Percentiles rank a stretch among this genome's conserved stretches.
These are phyloP conservation scores for Ranitomeya variabilis DNA, from an alignment of 2,113 vertebrate genomes.

Conservation along the genomic window DNA sequence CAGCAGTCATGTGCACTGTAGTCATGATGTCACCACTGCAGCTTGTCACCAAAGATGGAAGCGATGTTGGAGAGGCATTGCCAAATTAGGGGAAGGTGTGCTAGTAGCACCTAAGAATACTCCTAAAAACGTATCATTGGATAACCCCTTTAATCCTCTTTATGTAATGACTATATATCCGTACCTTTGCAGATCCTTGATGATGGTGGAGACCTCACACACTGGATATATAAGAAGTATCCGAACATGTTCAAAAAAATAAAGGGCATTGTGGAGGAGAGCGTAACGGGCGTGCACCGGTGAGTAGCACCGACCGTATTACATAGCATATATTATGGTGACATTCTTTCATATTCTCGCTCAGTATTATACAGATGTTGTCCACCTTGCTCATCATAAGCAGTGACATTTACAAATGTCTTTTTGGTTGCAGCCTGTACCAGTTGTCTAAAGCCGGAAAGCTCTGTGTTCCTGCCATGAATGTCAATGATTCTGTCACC, in stretches of 20 bases:
- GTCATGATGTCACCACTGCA: too few species aligned
- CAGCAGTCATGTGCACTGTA: too few species aligned
- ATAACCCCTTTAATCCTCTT: background rate
- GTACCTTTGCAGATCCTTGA: conserved; percentile 84
- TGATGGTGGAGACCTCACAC: conserved; percentile 95
- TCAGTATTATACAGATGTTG: background rate
- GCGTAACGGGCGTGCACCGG: conserved; percentile 97
- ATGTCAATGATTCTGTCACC: conserved; percentile 97
- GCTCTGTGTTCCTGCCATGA: conserved; percentile 97
- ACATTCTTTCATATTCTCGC: background rate
- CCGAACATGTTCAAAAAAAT: conserved; percentile 99
- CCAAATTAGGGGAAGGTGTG: too few species aligned
- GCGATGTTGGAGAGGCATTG: too few species aligned
- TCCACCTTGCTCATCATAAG: too few species aligned
- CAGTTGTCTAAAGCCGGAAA: conserved; percentile 98
- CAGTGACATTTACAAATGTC: background rate
- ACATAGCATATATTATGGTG: background rate
- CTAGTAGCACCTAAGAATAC: too few species aligned
- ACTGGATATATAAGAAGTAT: conserved; percentile 99
- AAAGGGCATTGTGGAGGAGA: conserved; percentile 98
- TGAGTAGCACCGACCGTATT: conserved; percentile 60
- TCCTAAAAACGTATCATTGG: too few species aligned
- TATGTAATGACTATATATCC: background rate
- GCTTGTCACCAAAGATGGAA: too few species aligned
- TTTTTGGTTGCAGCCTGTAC: conserved; percentile 80